Percentiles rank a stretch among this genome's conserved stretches.
Conservation (phyloP, 2,888 invertebrate species). For the Drosophila ustulata region DNA sequence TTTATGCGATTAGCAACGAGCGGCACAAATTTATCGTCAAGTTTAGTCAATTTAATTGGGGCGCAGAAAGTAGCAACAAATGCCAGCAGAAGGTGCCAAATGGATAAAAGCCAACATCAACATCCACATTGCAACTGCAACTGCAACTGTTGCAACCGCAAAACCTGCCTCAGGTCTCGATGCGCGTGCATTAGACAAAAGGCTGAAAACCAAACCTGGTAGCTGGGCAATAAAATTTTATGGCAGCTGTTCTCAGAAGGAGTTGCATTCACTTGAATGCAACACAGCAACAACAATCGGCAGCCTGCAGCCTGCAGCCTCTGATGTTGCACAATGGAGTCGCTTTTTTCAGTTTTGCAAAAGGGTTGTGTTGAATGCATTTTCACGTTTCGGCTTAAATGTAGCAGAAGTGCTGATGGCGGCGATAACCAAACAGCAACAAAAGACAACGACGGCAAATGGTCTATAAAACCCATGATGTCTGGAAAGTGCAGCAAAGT, state of each 20-base stretch:
- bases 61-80: conserved; percentile 53
- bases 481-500: neutral
- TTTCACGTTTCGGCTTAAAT: conserved; percentile 55
- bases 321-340: conserved; percentile 47
- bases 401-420: conserved; percentile 51
- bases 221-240: conserved; percentile 82
- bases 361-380: conserved; percentile 50
- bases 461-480: conserved; percentile 30
- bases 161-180: conserved; percentile 5
- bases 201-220: conserved; percentile 70
- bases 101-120: conserved; percentile 35
- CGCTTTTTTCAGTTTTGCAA: conserved; percentile 7
- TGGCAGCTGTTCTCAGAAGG: conserved; percentile 70
- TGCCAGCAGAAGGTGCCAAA: conserved; percentile 61
- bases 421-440: conserved; percentile 45
- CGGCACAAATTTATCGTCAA: conserved; percentile 75
- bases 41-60: conserved; percentile 81
- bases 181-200: conserved; percentile 64
- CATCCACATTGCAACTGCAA: neutral
- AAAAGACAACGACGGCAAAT: conserved; percentile 12
- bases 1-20: conserved; percentile 80
- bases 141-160: conserved; percentile 7
- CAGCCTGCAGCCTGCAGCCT: conserved; percentile 3
- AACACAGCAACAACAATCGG: conserved; percentile 19
- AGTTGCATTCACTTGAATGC: conserved; percentile 57